These are phyloP conservation scores for Schrankia costaestrigalis DNA, from an alignment of 2,888 invertebrate species.

Conservation along the genomic window DNA sequence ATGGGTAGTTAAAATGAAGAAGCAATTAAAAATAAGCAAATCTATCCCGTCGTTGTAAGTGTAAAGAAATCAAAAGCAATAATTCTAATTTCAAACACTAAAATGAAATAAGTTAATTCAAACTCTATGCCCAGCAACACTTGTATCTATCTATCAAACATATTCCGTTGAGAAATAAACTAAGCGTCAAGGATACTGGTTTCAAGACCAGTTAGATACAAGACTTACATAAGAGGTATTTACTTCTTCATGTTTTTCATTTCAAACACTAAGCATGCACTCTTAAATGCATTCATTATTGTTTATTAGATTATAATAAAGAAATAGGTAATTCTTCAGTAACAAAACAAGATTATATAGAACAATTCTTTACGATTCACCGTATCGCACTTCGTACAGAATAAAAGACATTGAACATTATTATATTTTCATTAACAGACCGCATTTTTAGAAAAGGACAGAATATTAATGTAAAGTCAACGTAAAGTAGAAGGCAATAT, in stretches of 20 bases:
- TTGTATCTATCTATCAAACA: slow-evolving; percentile 1
- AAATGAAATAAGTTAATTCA: too few relatives aligned
- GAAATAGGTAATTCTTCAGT: slow-evolving; percentile 38
- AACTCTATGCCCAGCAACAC: background rate
- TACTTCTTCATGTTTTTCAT: slow-evolving; percentile 42
- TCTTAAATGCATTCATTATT: slow-evolving; percentile 43
- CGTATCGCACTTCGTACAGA: background rate
- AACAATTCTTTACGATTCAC: slow-evolving; percentile 7
- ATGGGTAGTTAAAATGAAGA: too few relatives aligned
- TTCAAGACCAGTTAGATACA: slow-evolving; percentile 14
- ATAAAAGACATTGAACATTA: background rate
- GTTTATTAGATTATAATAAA: slow-evolving; percentile 37
- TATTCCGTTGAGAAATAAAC: slow-evolving; percentile 6
- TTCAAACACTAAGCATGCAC: slow-evolving; percentile 36
- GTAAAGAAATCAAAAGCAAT: too few relatives aligned
- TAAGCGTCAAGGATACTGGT: slow-evolving; percentile 15
- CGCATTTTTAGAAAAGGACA: slow-evolving; percentile 18
- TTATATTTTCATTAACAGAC: background rate
- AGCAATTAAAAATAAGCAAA: too few relatives aligned
- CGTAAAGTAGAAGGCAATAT: slow-evolving; percentile 17
- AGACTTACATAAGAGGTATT: slow-evolving; percentile 22
- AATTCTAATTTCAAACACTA: too few relatives aligned
- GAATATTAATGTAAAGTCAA: slow-evolving; percentile 5
- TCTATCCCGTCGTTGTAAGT: too few relatives aligned
- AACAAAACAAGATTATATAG: slow-evolving; percentile 28